Base-by-base conservation (phyloP, 1,140 invertebrate genomes). In the Cotesia typhae region DNA sequence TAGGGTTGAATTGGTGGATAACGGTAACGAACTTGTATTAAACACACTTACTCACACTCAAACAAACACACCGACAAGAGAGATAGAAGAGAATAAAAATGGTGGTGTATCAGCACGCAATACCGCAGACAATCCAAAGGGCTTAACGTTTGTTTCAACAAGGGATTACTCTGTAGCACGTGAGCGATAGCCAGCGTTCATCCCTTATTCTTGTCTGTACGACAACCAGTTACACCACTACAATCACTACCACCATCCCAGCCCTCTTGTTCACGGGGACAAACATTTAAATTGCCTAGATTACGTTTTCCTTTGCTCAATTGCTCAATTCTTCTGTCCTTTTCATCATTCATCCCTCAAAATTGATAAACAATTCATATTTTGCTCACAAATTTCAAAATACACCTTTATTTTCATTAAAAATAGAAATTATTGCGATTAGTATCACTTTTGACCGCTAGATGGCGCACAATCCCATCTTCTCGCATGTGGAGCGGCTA, bases 141-240 rank as follows among this genome's bases (percentile, higher is more conserved):
- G 81, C 81, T 83, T 83, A 83, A 77, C 74, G 74, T 78, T 83
- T 66, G 79, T 81, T 82, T 83, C 81, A 82, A 82, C 81, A 81
- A 78, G 78, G 82, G 81, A 83, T 83, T 83, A 83, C 79, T 77
- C 68, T 71, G 74, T 47, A 47, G 41, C 66, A 75, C 75, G 74
- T 68, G 74, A 69, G 70, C 75, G 75, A 71, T 74, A 65, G 67
- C 69, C 64, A 65, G 53, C 55, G 67, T 73, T 67, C 74, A 76
- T 65, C 10, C 57, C 60, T 75, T 52, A 10, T 61, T 10, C 41
- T 6, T 47, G 41, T 47, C 28, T 9, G 41, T 47, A 47, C 10
- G 28, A 47, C 41, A 47, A 47, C 41, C 41, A 47, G 41, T 47
- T 47, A 47, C 41, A 47, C 41, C 41, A 47, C 41, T 47, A 47